Conservation (phyloP, 2,888 invertebrate species). For the Tigriopus californicus region DNA sequence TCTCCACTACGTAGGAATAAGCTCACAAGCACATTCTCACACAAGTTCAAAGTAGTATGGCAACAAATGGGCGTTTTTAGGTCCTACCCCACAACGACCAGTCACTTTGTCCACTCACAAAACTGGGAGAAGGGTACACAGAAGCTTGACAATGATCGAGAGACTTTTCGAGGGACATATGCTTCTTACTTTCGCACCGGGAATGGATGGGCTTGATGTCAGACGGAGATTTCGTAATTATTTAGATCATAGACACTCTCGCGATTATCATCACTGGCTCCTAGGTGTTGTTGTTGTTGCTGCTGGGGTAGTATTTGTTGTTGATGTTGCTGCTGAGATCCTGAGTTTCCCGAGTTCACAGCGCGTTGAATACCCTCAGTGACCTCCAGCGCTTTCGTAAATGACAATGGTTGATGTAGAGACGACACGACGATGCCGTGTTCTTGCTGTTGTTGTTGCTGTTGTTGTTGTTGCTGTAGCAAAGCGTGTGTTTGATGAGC, state of each 20-base stretch:
- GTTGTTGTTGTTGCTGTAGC: background rate
- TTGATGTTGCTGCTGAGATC: background rate
- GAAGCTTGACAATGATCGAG: too few relatives aligned
- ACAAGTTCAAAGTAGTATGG: too few relatives aligned
- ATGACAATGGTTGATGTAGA: conserved; percentile 56
- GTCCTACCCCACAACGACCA: too few relatives aligned
- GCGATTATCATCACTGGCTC: conserved; percentile 1
- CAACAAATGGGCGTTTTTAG: too few relatives aligned
- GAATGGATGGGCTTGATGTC: conserved; percentile 10
- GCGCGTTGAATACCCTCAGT: conserved; percentile 45
- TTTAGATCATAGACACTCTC: conserved; percentile 15
- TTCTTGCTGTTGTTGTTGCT: conserved; percentile 19
- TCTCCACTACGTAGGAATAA: too few relatives aligned
- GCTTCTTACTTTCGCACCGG: too few relatives aligned
- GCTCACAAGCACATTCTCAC: too few relatives aligned
- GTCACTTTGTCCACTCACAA: too few relatives aligned
- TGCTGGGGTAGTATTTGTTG: background rate
- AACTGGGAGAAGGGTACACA: too few relatives aligned
- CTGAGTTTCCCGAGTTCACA: background rate
- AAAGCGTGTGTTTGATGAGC: background rate
- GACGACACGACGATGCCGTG: conserved; percentile 22
- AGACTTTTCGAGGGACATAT: too few relatives aligned
- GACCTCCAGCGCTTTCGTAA: conserved; percentile 72
- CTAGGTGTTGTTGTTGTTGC: conserved; percentile 16
- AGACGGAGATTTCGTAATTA: conserved; percentile 15